Evolutionary conservation across 1,140 invertebrate species (phyloP).

Genomic region (Steinernema khuongi): DNA sequence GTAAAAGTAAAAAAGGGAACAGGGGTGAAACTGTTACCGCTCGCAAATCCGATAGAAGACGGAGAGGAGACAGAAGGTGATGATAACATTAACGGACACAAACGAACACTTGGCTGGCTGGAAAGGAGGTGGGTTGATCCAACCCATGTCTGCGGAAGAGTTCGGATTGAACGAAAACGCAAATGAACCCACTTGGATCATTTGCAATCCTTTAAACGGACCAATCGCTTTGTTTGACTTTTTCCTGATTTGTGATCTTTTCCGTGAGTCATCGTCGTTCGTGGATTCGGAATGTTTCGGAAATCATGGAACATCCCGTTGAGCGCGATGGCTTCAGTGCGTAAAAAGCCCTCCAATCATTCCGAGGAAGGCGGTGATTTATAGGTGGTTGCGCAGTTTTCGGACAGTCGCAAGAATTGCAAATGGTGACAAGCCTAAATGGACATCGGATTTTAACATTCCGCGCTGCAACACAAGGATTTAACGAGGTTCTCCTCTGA

Average conservation of each 20-base stretch:
- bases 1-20: no score
- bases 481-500: no score
- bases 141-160: background rate
- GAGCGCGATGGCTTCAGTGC: background rate
- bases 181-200: background rate
- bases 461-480: no score
- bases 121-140: no score
- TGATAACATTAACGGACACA: background rate
- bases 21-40: no score
- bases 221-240: constrained; percentile 1
- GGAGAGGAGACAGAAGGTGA: no score
- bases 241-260: constrained; percentile 1
- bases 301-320: background rate
- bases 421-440: no score
- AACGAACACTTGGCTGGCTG: background rate
- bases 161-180: background rate
- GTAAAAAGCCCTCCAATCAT: background rate
- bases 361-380: no score
- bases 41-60: no score
- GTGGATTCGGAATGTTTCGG: background rate
- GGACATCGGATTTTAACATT: no score
- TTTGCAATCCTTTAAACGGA: background rate
- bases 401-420: no score
- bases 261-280: background rate
- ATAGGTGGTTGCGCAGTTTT: no score